Evolutionary conservation across 64 coral and sea anemone species (phyloP), one percentile per base, ranked within the genome.

Genomic region (Stichodactyla helianthus): DNA sequence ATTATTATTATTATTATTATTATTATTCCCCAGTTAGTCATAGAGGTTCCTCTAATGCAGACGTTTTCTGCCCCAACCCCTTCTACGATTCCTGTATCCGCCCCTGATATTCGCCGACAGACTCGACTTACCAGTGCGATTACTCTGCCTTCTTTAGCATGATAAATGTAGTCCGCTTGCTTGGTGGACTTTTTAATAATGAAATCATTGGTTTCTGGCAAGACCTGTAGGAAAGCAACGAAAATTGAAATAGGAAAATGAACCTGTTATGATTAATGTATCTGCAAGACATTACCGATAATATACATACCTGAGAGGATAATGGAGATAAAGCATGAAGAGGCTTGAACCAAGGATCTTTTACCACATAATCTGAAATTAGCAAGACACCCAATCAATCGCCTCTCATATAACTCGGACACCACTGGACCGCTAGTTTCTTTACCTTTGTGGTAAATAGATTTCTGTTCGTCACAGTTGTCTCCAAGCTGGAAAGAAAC

Each of bases 361-460:
- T 71, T 15, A 87, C 79, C 83, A 92, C 89, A 59, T 86, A 95
- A 87, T 95, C 94, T 95, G 26, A 59, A 77, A 82, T 10, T 5
- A 17, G 35, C 35, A 44, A 44, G 35, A 44, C 35, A 44, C 35
- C 35, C 35, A 44, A 44, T 44, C 0, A 44, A 44, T 44, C 35
- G 0, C 35, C 35, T 44, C 4, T 44, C 35, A 44, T 44, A 44
- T 44, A 44, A 44, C 35, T 44, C 35, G 35, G 4, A 44, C 35
- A 44, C 35, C 35, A 44, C 35, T 44, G 35, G 35, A 44, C 35
- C 13, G 6, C 59, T 0, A 60, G 59, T 13, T 17, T 63, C 52
- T 2, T 82, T 55, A 95, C 93, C 93, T 92, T 95, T 95, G 22
- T 92, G 61, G 77, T 92, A 92, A 18, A 95, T 19, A 53, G 93